Conservation (phyloP, 92 coral and sea anemone species). For the Paramuricea clavata region DNA sequence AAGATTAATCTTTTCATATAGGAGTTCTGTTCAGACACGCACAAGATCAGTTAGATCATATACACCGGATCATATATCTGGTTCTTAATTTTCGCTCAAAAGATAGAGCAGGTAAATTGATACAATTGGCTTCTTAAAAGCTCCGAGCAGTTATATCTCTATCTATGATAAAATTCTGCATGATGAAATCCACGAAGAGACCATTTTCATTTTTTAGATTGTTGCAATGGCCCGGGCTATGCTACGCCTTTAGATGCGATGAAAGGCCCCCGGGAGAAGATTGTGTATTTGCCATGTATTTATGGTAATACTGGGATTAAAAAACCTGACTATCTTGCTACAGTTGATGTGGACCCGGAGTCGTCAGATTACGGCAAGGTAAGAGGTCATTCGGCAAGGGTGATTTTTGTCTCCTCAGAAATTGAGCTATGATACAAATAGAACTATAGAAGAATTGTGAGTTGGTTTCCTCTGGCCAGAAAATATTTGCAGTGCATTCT, state of each 20-base stretch:
- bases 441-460: too few species aligned
- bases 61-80: too few species aligned
- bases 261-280: slow-evolving; percentile 89
- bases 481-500: too few species aligned
- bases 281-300: slow-evolving; percentile 89
- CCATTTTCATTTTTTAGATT: neutral
- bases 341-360: slow-evolving; percentile 91
- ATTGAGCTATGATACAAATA: too few species aligned
- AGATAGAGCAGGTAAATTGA: too few species aligned
- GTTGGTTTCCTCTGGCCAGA: neutral
- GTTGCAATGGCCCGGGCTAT: slow-evolving; percentile 88
- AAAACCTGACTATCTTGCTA: slow-evolving; percentile 89
- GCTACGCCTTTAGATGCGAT: slow-evolving; percentile 91
- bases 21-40: too few species aligned
- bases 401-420: neutral
- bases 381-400: too few species aligned
- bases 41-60: too few species aligned
- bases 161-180: neutral
- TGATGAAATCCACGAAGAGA: neutral
- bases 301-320: slow-evolving; percentile 74
- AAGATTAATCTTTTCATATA: too few species aligned
- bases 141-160: too few species aligned
- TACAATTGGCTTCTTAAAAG: too few species aligned
- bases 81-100: too few species aligned
- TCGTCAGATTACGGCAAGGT: slow-evolving; percentile 85